phyloP scores from a whole-genome alignment of 2,797 vertebrate species.

The Nannoperca obscura region DNA sequence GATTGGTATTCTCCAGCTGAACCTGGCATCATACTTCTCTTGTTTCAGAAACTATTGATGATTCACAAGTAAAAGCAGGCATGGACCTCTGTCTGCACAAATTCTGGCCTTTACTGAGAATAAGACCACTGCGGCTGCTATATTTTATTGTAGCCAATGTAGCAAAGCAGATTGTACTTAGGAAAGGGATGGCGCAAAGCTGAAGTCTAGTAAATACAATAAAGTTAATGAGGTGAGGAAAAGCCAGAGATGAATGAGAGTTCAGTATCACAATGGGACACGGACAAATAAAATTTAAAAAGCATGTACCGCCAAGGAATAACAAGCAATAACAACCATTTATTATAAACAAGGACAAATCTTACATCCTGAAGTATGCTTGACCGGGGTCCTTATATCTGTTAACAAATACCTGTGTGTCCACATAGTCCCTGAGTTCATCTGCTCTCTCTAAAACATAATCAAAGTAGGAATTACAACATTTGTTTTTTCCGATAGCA shows the following conservation, averaged over 20 bases:
- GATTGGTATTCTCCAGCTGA: constrained; percentile 55
- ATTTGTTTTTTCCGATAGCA: neutral
- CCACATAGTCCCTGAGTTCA: neutral
- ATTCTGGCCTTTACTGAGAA: neutral
- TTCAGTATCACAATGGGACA: constrained; percentile 6
- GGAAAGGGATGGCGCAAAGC: constrained; percentile 3
- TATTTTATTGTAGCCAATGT: constrained; percentile 44
- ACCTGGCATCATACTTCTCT: constrained; percentile 31
- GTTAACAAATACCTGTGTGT: neutral
- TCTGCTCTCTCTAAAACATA: neutral
- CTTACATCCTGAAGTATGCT: neutral
- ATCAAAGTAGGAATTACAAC: neutral
- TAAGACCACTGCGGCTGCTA: constrained; percentile 1
- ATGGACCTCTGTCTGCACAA: constrained; percentile 12
- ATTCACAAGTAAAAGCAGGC: constrained; percentile 32
- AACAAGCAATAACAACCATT: constrained; percentile 7
- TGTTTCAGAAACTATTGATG: constrained; percentile 34
- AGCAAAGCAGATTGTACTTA: constrained; percentile 25
- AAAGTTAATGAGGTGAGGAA: constrained; percentile 26
- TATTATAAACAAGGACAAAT: neutral
- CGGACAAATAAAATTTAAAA: neutral
- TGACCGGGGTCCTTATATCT: neutral
- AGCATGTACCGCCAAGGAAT: neutral
- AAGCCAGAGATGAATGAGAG: constrained; percentile 10
- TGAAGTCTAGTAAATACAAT: constrained; percentile 36